Evolutionary conservation across 2,113 vertebrate genomes (phyloP).

Genomic region (Montifringilla adamsi): DNA sequence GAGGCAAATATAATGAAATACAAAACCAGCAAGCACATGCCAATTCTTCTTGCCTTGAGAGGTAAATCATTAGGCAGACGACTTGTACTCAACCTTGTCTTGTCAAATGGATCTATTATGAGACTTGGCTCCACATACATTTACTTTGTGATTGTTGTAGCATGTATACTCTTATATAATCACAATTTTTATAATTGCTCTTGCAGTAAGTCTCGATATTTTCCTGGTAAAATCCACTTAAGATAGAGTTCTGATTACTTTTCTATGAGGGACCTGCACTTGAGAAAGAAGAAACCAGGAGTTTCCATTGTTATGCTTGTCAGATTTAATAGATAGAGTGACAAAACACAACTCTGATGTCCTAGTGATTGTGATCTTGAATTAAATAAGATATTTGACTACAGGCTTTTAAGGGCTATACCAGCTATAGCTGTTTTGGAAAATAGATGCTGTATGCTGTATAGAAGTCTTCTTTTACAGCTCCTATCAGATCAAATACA

Average conservation of each 20-base stretch:
- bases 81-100: neutral
- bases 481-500: neutral
- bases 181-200: neutral
- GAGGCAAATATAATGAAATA: neutral
- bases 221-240: neutral
- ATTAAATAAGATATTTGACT: neutral
- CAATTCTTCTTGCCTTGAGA: neutral
- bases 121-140: neutral
- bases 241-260: neutral
- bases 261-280: neutral
- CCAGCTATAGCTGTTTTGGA: neutral
- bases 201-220: neutral
- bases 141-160: neutral
- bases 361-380: neutral
- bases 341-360: neutral
- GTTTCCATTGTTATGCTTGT: neutral
- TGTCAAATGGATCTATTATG: neutral
- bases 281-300: neutral
- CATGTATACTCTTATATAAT: neutral
- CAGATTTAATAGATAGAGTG: neutral
- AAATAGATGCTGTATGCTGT: neutral
- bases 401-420: neutral
- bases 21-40: neutral
- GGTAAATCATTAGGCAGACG: accelerated
- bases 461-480: neutral